These are phyloP conservation scores for Gnathonemus echidnorhynchus DNA, from an alignment of 2,113 vertebrate genomes.

Conservation along the genomic window DNA sequence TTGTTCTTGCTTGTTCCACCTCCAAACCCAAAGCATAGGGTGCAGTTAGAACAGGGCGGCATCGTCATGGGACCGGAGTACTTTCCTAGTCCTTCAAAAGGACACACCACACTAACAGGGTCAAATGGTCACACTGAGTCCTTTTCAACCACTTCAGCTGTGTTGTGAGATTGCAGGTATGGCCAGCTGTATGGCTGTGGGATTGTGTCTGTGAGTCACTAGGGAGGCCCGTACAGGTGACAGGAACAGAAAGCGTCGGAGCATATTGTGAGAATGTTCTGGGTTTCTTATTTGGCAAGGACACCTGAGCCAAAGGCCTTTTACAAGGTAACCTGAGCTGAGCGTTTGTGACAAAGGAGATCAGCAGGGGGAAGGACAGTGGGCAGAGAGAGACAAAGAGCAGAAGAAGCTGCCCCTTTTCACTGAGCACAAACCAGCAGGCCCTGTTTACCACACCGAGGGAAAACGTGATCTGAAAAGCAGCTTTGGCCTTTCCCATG, in stretches of 20 bases:
- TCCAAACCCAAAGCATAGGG: neutral
- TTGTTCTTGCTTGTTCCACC: neutral
- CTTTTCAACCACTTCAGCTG: neutral
- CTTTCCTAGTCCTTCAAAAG: neutral
- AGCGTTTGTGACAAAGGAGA: neutral
- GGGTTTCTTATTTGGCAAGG: neutral
- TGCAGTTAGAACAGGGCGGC: neutral
- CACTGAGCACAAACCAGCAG: neutral
- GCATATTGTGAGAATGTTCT: slow-evolving; percentile 14
- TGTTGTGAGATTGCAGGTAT: neutral
- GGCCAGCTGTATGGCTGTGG: neutral
- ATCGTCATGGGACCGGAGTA: neutral
- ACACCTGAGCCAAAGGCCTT: neutral
- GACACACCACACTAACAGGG: neutral
- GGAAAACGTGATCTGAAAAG: neutral
- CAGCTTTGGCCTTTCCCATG: neutral
- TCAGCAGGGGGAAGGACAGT: neutral
- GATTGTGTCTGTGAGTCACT: neutral
- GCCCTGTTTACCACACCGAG: neutral
- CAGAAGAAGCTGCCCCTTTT: neutral
- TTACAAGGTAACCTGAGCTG: neutral
- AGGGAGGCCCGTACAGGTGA: neutral
- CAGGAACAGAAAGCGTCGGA: neutral
- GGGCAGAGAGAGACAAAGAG: neutral
- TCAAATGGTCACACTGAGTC: neutral